Evolutionary conservation across 2,888 invertebrate species (phyloP), one percentile per base, ranked within the genome.

Genomic region (Bellardia pandia): DNA sequence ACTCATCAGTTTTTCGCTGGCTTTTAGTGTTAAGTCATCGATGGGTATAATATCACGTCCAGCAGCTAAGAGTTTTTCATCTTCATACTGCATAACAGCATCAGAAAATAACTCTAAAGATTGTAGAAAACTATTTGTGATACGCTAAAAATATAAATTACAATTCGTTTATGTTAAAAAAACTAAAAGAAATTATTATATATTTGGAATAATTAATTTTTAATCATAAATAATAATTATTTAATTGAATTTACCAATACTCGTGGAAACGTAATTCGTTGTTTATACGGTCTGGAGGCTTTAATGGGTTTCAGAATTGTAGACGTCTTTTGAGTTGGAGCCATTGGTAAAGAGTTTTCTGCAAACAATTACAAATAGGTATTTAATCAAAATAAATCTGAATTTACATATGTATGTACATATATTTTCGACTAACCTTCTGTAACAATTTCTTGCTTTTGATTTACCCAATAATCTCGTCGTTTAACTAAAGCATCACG

Each of bases 21-120:
- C 97, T 89, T 94, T 94, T 51, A 95, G 92, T 89, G 96, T 95
- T 40, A 98, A 93, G 3, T 94, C 94, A 9, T 94, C 94, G 0
- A 96, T 89, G 0, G 98, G 98, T 84, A 98, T 96, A 23, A 96
- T 90, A 5, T 94, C 93, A 76, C 95, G 94, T 0, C 97, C 97
- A 88, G 95, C 94, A 75, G 94, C 94, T 90, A 96, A 96, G 2
- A 97, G 92, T 0, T 94, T 93, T 80, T 94, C 93, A 91, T 97
- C 95, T 91, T 97, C 97, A 92, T 97, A 98, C 74, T 94, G 93
- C 88, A 96, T 92, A 64, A 97, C 95, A 74, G 94, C 94, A 89
- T 95, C 94, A 86, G 96, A 96, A 53, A 94, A 91, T 2, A 90
- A 84, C 71, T 93, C 92, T 56, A 94, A 91, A 53, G 92, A 93